Evolutionary conservation across 2,113 vertebrate species (phyloP), one percentile per base, ranked within the genome.

Genomic region (Phasianus colchicus): DNA sequence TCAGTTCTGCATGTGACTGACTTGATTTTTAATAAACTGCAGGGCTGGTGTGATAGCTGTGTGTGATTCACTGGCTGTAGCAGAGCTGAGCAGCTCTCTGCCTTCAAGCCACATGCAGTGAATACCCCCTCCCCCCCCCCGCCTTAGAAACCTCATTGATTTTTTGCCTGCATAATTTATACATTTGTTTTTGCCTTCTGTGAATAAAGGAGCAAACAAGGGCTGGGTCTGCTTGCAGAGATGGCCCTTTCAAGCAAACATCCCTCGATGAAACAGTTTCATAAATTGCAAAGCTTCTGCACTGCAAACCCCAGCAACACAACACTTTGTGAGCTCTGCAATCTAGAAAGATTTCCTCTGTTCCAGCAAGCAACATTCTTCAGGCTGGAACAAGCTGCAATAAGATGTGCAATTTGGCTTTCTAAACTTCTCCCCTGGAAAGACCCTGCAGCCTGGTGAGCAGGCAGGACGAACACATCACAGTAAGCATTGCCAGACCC

Each of bases 1-100:
- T 72, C 66, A 14, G 19, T 96, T 24, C 86, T 89, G 72, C 10
- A 14, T 21, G 47, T 73, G 76, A 80, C 86, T 96, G 96, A 90
- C 82, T 81, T 83, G 96, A n/a, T 80, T 96, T 94, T 92, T 91
- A 97, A 96, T 78, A 27, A 77, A 69, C 14, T 1, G 18, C 69
- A n/a, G 50, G 48, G 70, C 6, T 80, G 82, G 12, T 77, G 57
- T 27, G 61, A 18, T 25, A 0, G 0, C 47, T 48, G 5, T 11
- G n/a, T n/a, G 0, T 11, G 60, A 92, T 78, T 61, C 83, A 29
- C 32, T 0, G 7, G 34, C 29, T 57, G 15, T 16, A 67, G 30
- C 65, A 19, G 64, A 80, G 60, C 78, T 66, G 50, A 88, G 83
- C 61, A 1, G 2, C 85, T 77, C 29, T 2, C 47, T 73, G 81